phyloP scores from a whole-genome alignment of 2,797 vertebrate genomes.

The Chiroxiphia lanceolata region DNA sequence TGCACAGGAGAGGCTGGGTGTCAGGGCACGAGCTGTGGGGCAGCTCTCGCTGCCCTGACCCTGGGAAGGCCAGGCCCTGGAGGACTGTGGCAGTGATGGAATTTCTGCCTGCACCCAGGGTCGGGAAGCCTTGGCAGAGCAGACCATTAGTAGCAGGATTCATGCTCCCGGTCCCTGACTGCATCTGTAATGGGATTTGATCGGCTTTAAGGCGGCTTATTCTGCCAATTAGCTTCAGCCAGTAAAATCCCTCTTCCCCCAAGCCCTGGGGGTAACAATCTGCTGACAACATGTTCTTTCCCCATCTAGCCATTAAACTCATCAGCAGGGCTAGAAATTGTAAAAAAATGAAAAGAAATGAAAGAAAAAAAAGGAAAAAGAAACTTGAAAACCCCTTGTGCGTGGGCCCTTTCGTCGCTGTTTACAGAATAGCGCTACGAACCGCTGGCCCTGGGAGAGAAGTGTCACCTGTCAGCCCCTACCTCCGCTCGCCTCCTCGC shows the following conservation, averaged over 20 bases:
- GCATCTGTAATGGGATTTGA: constrained; percentile 58
- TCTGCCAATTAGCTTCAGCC: constrained; percentile 59
- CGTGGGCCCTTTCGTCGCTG: not conserved
- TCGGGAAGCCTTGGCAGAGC: not conserved
- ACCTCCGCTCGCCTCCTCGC: not conserved
- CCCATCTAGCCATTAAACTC: constrained; percentile 37
- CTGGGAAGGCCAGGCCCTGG: rapidly evolving
- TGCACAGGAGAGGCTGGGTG: not conserved
- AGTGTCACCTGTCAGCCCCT: not conserved
- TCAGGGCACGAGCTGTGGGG: rapidly evolving
- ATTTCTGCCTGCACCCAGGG: not conserved
- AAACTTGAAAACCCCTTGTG: constrained; percentile 8
- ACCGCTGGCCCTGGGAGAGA: not conserved
- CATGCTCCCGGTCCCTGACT: constrained; percentile 4
- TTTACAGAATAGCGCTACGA: not conserved
- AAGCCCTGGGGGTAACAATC: constrained; percentile 54
- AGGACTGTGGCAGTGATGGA: rapidly evolving
- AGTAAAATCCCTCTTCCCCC: constrained; percentile 49
- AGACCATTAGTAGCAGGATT: not conserved
- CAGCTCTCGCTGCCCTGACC: not conserved
- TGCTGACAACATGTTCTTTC: constrained; percentile 46
- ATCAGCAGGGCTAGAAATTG: constrained; percentile 8
- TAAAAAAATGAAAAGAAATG: not conserved
- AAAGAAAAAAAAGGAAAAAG: not conserved
- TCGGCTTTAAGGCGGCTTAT: constrained; percentile 45